Evolutionary conservation across 2,888 invertebrate species (phyloP), one percentile per base, ranked within the genome.

Genomic region (Watsonalla binaria): DNA sequence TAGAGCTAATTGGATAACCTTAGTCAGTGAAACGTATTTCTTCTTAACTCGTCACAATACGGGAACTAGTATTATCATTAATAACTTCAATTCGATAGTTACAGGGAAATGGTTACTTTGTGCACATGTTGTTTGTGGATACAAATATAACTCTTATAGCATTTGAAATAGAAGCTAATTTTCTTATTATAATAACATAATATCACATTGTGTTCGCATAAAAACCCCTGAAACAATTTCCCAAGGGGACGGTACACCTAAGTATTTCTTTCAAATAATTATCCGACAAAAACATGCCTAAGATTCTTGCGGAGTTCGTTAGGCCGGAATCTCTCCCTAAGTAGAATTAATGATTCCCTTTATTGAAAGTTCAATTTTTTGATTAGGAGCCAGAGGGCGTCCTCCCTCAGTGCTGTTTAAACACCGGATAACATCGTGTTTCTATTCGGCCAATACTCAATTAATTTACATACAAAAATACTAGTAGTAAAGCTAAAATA

Each of bases 301-400:
- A 82, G 82, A 85, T 86, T 86, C 82, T 88, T 86, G 78, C 68
- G 78, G 80, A 80, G 79, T 80, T 87, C 85, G 86, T 87, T 88
- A 88, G 80, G 69, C 67, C 77, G 65, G 67, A 78, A 70, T 68
- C 75, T 76, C 84, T 80, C 81, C 80, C 82, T 84, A 85, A 84
- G 84, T 78, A 91, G 92, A 93, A 93, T 93, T 93, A 93, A 93
- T 93, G 93, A 93, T 93, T 90, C 86, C 92, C 92, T 93, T 93
- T 93, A 93, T 93, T 93, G 93, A 92, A 93, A 93, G 92, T 92
- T 92, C 93, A 93, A 93, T 93, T 93, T 93, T 92, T 93, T 93
- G 92, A 93, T 92, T 92, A 92, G 92, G 86, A 83, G 68, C 76
- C 72, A 72, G 76, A 64, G 76, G 73, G 78, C 74, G 76, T 78